Conservation (phyloP, 2,888 invertebrate genomes). For the Crioceris asparagi region DNA sequence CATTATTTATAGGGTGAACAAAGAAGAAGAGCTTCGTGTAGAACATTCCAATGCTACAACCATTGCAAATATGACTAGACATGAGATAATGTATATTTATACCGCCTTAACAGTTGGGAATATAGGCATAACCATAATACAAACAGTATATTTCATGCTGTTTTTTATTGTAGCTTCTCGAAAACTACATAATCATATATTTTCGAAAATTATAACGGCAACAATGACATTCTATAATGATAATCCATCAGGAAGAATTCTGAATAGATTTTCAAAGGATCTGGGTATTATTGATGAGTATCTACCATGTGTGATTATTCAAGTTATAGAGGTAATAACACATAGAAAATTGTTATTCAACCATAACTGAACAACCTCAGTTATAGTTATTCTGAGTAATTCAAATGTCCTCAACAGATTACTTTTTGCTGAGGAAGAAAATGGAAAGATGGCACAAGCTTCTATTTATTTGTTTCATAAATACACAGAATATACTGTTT, state of each 20-base stretch:
- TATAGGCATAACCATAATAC: constrained; percentile 31
- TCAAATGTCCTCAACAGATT: no score
- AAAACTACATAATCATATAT: constrained; percentile 32
- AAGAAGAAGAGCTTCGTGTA: constrained; percentile 35
- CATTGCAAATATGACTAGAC: constrained; percentile 19
- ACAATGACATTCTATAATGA: constrained; percentile 35
- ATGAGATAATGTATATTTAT: constrained; percentile 39
- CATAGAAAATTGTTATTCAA: no score
- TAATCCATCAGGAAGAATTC: constrained; percentile 35
- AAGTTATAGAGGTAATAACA: constrained; percentile 33
- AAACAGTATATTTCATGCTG: constrained; percentile 32
- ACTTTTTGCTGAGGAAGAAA: no score
- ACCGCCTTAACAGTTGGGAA: constrained; percentile 38
- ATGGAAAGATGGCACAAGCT: no score
- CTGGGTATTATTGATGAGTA: constrained; percentile 51
- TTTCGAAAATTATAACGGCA: constrained; percentile 29
- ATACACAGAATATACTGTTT: no score
- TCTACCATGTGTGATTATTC: constrained; percentile 39
- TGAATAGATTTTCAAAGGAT: constrained; percentile 39
- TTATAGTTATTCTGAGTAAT: no score
- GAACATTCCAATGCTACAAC: no score
- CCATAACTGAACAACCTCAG: no score
- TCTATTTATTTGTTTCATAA: no score
- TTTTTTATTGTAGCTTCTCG: constrained; percentile 33
- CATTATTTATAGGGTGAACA: constrained; percentile 35